Evolutionary conservation across 2,113 vertebrate genomes (phyloP).

Genomic region (Murina feae): DNA sequence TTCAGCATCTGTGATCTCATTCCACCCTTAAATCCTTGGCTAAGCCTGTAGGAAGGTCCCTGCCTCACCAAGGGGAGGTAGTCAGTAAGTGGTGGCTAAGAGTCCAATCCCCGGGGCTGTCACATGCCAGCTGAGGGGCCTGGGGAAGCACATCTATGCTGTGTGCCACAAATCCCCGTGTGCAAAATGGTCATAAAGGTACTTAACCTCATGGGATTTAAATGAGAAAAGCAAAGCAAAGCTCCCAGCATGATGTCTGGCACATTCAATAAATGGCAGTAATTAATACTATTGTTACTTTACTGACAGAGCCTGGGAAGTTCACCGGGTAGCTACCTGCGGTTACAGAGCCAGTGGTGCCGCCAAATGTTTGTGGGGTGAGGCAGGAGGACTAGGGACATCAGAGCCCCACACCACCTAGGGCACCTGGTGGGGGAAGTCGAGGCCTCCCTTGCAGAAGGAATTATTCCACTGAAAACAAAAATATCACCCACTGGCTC

Average conservation of each 20-base stretch:
- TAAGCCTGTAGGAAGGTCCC: neutral
- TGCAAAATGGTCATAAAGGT: neutral
- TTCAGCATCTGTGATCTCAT: neutral
- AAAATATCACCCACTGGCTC: neutral
- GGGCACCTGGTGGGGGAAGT: neutral
- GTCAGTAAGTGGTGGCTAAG: neutral
- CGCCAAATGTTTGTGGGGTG: neutral
- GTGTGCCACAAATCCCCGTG: too few relatives aligned
- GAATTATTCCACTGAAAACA: slow-evolving; percentile 26
- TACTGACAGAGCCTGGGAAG: neutral
- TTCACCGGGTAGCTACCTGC: neutral
- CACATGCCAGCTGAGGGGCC: neutral
- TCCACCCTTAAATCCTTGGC: neutral
- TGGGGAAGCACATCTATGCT: too few relatives aligned
- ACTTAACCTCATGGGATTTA: neutral
- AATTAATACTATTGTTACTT: neutral
- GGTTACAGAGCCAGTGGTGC: neutral
- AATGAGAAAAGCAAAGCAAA: neutral
- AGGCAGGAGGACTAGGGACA: neutral
- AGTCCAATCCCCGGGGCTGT: neutral
- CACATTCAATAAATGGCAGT: neutral
- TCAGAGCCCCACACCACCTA: neutral
- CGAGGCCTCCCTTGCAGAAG: neutral
- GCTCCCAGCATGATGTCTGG: neutral
- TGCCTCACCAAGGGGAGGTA: neutral